phyloP scores from a whole-genome alignment of 2,113 vertebrate genomes.

The Cavia porcellus region DNA sequence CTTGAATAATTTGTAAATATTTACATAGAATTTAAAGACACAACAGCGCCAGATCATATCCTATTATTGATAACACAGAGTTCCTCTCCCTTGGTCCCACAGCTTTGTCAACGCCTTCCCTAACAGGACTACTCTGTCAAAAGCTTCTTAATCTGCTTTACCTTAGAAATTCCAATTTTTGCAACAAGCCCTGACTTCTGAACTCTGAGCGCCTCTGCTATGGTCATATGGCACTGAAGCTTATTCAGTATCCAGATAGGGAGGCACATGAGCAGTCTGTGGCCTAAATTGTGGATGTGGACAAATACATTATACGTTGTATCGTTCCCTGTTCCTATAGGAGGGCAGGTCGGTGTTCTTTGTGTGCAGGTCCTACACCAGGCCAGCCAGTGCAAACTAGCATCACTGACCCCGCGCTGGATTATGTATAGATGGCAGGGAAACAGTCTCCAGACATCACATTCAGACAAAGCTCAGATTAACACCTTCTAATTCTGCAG shows the following conservation, averaged over 20 bases:
- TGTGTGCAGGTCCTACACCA: not conserved
- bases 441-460: conserved; percentile 20
- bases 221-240: not conserved
- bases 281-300: not conserved
- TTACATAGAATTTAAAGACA: conserved; percentile 45
- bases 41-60: not conserved
- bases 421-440: not conserved
- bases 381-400: not conserved
- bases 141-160: not conserved
- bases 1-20: conserved; percentile 59
- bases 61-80: not conserved
- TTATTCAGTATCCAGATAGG: not conserved
- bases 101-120: not conserved
- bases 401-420: not conserved
- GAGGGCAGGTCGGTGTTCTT: not conserved
- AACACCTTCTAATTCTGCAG: conserved; percentile 27
- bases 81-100: not conserved
- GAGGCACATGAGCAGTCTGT: not conserved
- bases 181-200: conserved; percentile 9
- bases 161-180: conserved; percentile 17
- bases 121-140: not conserved
- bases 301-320: not conserved
- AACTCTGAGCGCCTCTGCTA: not conserved
- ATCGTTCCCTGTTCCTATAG: not conserved
- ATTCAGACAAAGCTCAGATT: not conserved